Evolutionary conservation across 1,140 invertebrate genomes (phyloP), one percentile per base, ranked within the genome.

Genomic region (Halesus radiatus): DNA sequence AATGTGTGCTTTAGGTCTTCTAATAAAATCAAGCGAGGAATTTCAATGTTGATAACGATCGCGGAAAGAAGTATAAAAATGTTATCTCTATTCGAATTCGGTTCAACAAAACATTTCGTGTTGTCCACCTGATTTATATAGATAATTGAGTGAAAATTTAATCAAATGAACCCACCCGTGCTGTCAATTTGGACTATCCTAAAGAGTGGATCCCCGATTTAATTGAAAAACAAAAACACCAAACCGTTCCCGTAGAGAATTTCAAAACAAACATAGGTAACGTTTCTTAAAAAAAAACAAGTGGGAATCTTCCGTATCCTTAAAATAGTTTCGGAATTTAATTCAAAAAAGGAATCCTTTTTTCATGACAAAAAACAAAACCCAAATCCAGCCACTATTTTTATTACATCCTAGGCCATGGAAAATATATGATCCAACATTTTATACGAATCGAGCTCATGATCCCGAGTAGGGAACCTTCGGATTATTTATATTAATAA

Each of bases 91-190:
- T 50, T 10, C 45, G 13, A 72, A 72, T 72, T 50, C 37, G 10
- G 16, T 72, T 18, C 10, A 72, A 72, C 37, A 53, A 72, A 72
- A 13, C 68, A 53, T 18, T 45, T 52, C 68, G n/a, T 50, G 37
- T 20, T 72, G 26, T 32, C 37, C 18, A 26, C 22, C 75, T 78
- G 76, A 79, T 81, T 81, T 81, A 81, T 81, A 60, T 53, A 75
- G 52, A 79, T 81, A 81, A 81, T 81, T 81, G 80, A 81, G 77
- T 81, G 80, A 81, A 81, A 81, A 79, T 81, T 79, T 79, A 81
- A 81, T 81, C 75, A 74, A 79, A 72, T 73, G 64, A 76, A 81
- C 80, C 80, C 80, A 81, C 80, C 52, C 78, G 74, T 78, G 53
- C 80, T 81, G 80, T 81, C 80, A 81, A 81, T 81, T 79, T 81